Percentiles rank a stretch among this genome's conserved stretches.
These are phyloP conservation scores for Cranoglanis bouderius DNA, from an alignment of 2,113 vertebrate genomes.

Conservation along the genomic window DNA sequence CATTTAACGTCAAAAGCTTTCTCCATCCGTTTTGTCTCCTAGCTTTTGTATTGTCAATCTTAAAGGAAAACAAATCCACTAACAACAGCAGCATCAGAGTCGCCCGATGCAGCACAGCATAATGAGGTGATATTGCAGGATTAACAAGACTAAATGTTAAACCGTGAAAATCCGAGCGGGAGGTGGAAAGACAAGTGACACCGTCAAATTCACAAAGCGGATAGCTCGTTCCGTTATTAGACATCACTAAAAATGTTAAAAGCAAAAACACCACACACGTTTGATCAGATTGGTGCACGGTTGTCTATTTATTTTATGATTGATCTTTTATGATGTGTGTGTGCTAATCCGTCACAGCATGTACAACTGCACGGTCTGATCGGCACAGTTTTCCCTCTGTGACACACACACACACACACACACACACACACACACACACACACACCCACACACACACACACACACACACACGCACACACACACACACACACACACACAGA, in stretches of 20 bases:
- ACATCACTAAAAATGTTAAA: neutral
- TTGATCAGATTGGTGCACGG: neutral
- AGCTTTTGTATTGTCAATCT: slow-evolving; percentile 31
- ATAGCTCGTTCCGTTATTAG: neutral
- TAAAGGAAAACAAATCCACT: slow-evolving; percentile 21
- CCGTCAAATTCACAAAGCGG: slow-evolving; percentile 33
- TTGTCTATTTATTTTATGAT: slow-evolving; percentile 7
- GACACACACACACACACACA: neutral
- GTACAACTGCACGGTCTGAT: slow-evolving; percentile 26
- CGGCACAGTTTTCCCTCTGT: neutral
- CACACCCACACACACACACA: neutral
- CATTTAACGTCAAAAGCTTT: neutral
- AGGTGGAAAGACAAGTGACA: slow-evolving; percentile 40
- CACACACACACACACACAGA: too few relatives aligned
- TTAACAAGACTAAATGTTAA: slow-evolving; percentile 68
- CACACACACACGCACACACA: neutral
- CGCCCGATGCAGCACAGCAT: slow-evolving; percentile 68
- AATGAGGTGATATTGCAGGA: slow-evolving; percentile 65
- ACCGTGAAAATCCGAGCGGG: slow-evolving; percentile 66
- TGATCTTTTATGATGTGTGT: neutral
- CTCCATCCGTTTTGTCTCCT: neutral
- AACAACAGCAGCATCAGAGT: slow-evolving; percentile 26
- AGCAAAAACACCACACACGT: too few relatives aligned
- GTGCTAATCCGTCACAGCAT: slow-evolving; percentile 21
- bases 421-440: neutral